A percentile compares a stretch with the other conserved stretches of the same genome.
phyloP scores from a whole-genome alignment of 53 echinoderm and acorn worm species.

The Echinometra lucunter region DNA sequence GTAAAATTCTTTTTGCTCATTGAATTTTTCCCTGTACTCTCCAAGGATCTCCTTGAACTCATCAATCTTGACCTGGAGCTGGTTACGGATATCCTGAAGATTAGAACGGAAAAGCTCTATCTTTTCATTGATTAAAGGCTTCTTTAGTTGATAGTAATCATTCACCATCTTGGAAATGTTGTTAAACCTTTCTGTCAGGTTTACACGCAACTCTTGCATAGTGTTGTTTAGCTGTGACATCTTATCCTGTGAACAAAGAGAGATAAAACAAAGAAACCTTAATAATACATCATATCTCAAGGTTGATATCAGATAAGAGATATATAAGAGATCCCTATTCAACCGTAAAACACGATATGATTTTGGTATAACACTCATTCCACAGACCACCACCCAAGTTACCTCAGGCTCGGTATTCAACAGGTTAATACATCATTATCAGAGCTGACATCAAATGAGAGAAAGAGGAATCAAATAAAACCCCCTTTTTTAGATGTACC shows the following conservation, averaged over 20 bases:
- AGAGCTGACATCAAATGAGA: no score
- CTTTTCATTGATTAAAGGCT: slow-evolving; percentile 54
- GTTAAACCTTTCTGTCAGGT: slow-evolving; percentile 69
- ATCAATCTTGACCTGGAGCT: slow-evolving; percentile 51
- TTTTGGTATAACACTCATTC: no score
- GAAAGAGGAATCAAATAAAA: no score
- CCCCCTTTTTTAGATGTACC: no score
- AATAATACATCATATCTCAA: neutral
- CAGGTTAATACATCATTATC: neutral
- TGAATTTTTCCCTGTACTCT: slow-evolving; percentile 28
- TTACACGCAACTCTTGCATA: slow-evolving; percentile 20
- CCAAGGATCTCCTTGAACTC: slow-evolving; percentile 44
- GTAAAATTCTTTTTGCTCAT: slow-evolving; percentile 33
- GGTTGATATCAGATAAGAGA: no score
- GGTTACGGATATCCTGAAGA: slow-evolving; percentile 13
- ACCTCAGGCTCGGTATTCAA: no score
- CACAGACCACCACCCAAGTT: no score
- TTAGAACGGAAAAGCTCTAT: slow-evolving; percentile 55
- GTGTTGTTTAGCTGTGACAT: slow-evolving; percentile 51
- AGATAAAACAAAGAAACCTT: neutral
- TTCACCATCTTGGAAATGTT: neutral
- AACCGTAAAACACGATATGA: no score
- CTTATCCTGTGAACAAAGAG: slow-evolving; percentile 7
- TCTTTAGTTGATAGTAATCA: slow-evolving; percentile 39
- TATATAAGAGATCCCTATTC: no score